phyloP scores from a whole-genome alignment of 2,888 invertebrate species.

The Nycteola revayana region DNA sequence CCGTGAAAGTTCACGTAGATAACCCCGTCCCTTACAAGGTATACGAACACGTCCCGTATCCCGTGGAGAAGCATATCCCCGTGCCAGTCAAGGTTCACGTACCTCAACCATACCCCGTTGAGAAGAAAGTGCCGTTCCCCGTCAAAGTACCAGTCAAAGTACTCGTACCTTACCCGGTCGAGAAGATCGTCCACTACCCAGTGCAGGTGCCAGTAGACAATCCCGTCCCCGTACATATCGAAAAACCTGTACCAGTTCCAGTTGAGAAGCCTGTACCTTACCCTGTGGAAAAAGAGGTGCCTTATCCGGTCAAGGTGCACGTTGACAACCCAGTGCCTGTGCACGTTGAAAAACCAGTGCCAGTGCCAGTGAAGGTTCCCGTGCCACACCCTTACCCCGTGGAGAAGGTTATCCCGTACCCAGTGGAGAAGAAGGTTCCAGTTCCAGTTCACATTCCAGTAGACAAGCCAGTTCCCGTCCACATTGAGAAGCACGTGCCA shows the following conservation, averaged over 20 bases:
- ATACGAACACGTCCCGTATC: conserved; percentile 85
- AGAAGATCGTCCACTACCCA: conserved; percentile 87
- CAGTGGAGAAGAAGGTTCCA: conserved; percentile 85
- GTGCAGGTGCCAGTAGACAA: conserved; percentile 86
- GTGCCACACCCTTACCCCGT: conserved; percentile 87
- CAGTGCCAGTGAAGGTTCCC: conserved; percentile 88
- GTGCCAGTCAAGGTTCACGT: conserved; percentile 87
- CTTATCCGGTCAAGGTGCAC: conserved; percentile 86
- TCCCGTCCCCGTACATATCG: conserved; percentile 86
- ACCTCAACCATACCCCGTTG: conserved; percentile 88
- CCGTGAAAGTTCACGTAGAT: conserved; percentile 85
- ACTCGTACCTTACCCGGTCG: conserved; percentile 88
- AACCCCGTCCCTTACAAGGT: conserved; percentile 85
- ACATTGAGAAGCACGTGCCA: conserved; percentile 86
- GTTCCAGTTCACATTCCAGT: conserved; percentile 85
- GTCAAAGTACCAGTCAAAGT: conserved; percentile 87
- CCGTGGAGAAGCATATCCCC: conserved; percentile 86
- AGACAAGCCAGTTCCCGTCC: conserved; percentile 82
- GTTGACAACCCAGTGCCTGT: conserved; percentile 87
- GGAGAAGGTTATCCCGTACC: conserved; percentile 84
- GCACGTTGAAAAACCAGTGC: conserved; percentile 90
- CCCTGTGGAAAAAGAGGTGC: conserved; percentile 86
- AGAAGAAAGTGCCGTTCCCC: conserved; percentile 85
- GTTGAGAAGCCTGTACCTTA: conserved; percentile 89
- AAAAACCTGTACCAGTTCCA: conserved; percentile 86